Base-by-base conservation (phyloP, 2,888 invertebrate genomes). In the Mongoloraphidia duomilia region DNA sequence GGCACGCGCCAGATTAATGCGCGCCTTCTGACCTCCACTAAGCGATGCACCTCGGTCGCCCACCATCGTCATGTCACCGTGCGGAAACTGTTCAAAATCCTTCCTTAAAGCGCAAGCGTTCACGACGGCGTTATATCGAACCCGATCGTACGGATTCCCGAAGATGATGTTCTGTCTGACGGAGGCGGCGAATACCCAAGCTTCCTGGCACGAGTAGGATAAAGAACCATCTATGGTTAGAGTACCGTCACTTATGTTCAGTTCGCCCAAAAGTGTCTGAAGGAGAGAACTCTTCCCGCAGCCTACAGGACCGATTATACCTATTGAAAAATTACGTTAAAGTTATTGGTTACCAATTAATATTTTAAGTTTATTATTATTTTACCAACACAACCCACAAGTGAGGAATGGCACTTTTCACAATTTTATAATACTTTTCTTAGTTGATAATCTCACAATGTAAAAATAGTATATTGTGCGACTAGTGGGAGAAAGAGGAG, bases 151-250 rank as follows among this genome's bases (percentile, higher is more conserved):
- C 1, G 74, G 68, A 54, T 76, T 67, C 1, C 91, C 91, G 64
- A 93, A 92, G n/a, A 85, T 64, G 58, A 93, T 88, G 66, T 93
- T 93, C 61, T 90, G 87, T 45, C 84, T 71, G 1, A 93, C 75
- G 1, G 84, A 81, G 12, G 79, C 77, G 1, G 80, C 80, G 62
- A 84, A 85, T 0, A 85, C 76, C 92, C 92, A 93, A 8, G 92
- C 78, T 62, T 91, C 87, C 66, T 91, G 90, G 55, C 83, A 75
- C 0, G 87, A 84, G 64, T 90, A 92, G 33, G 83, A 80, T 11
- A 81, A 50, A 36, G 62, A 69, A 3, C 82, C 90, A 46, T 74
- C 72, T 11, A 84, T 71, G 47, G 74, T 69, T 14, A 88, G 66
- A 10, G 68, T 70, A 39, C 91, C 89, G 44, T 63, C 60, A 6